Evolutionary conservation across 2,113 vertebrate genomes (phyloP).

Genomic region (Trachemys scripta): DNA sequence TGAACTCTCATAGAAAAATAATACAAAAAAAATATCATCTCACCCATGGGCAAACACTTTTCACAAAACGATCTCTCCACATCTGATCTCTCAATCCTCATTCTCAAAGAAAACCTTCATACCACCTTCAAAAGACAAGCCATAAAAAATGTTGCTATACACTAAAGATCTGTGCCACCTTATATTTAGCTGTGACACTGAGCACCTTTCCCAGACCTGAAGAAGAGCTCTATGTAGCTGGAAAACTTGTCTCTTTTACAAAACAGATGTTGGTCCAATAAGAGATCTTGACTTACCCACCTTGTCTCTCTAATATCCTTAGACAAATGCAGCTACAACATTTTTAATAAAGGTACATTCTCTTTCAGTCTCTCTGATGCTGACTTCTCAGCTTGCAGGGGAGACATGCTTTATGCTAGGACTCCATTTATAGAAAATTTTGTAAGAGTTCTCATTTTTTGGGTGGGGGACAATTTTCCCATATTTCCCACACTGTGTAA

Average conservation of each 20-base stretch:
- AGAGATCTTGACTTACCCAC: no score
- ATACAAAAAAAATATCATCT: not conserved
- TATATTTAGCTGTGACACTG: not conserved
- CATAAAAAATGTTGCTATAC: not conserved
- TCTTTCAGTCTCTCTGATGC: not conserved
- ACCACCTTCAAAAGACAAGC: not conserved
- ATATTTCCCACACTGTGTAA: not conserved
- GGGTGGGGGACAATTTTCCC: not conserved
- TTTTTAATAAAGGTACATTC: not conserved
- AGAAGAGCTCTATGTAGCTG: not conserved
- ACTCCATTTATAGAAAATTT: not conserved
- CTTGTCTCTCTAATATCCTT: not conserved
- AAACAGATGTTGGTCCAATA: not conserved
- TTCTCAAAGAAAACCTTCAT: not conserved
- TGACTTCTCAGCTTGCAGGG: not conserved
- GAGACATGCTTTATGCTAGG: rapidly evolving
- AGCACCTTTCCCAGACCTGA: not conserved
- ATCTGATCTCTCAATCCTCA: not conserved
- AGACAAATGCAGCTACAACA: not conserved
- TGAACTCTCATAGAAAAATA: not conserved
- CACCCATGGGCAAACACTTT: not conserved
- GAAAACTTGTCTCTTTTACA: not conserved
- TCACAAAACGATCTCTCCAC: not conserved
- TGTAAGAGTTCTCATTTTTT: not conserved
- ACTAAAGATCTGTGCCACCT: not conserved